phyloP scores from a whole-genome alignment of 1,140 invertebrate species.

The Temnothorax curvispinosus region DNA sequence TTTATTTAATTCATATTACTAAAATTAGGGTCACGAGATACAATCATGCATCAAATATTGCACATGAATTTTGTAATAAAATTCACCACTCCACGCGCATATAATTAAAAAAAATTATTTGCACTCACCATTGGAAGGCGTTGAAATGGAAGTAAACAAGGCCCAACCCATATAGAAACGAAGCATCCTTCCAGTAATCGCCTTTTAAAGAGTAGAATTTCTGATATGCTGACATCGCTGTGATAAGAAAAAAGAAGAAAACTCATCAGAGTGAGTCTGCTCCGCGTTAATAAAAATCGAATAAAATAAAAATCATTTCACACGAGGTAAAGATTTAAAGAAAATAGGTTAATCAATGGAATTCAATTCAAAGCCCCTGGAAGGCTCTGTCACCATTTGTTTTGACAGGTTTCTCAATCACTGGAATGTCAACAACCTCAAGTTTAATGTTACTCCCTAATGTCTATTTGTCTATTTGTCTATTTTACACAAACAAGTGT shows the following conservation, averaged over 20 bases:
- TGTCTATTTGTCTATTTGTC: constrained; percentile 1
- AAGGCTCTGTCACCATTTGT: background rate
- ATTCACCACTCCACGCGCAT: background rate
- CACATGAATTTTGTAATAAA: background rate
- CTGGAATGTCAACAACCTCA: background rate
- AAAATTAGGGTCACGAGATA: background rate
- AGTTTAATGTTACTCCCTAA: background rate
- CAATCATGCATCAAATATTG: background rate
- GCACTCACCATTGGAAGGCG: constrained; percentile 96
- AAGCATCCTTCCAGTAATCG: constrained; percentile 96
- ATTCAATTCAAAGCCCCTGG: too few relatives aligned
- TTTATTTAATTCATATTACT: background rate
- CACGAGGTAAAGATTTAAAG: background rate
- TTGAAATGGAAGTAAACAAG: constrained; percentile 98
- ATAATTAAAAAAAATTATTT: constrained; percentile 1
- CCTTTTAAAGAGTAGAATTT: constrained; percentile 93
- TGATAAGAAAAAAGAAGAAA: constrained; percentile 19
- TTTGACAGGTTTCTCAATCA: background rate
- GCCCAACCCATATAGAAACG: constrained; percentile 97
- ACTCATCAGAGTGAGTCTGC: background rate
- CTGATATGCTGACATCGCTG: constrained; percentile 97
- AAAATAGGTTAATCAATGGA: background rate
- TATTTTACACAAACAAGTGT: background rate
- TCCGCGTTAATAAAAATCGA: background rate
- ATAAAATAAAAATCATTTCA: background rate